These are phyloP conservation scores for Hyles euphorbiae DNA, from an alignment of 1,140 invertebrate genomes.

Conservation along the genomic window DNA sequence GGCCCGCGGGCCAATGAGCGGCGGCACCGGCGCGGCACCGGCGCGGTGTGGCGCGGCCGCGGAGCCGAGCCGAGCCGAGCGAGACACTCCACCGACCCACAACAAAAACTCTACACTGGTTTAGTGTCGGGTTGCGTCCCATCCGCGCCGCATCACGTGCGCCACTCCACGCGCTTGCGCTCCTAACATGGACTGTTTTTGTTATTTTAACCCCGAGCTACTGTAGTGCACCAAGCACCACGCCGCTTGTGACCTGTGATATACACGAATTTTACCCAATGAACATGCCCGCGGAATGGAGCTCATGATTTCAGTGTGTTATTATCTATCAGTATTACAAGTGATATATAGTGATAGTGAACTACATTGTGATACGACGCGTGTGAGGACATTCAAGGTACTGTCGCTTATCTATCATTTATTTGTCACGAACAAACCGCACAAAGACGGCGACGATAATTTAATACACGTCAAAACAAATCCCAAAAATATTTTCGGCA, in stretches of 20 bases:
- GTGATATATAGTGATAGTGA: slow-evolving; percentile 72
- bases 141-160: slow-evolving; percentile 64
- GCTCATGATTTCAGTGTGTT: slow-evolving; percentile 66
- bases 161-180: slow-evolving; percentile 36
- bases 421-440: too few relatives aligned
- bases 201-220: slow-evolving; percentile 16
- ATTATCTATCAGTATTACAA: slow-evolving; percentile 51
- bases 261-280: slow-evolving; percentile 37
- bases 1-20: slow-evolving; percentile 28
- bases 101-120: slow-evolving; percentile 71
- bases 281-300: slow-evolving; percentile 64
- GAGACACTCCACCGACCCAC: slow-evolving; percentile 38
- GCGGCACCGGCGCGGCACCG: slow-evolving; percentile 30
- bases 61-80: slow-evolving; percentile 42
- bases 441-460: too few relatives aligned
- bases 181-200: slow-evolving; percentile 44
- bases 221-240: too few relatives aligned
- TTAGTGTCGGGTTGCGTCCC: slow-evolving; percentile 73
- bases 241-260: slow-evolving; percentile 47
- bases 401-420: slow-evolving; percentile 3
- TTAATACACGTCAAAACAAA: too few relatives aligned
- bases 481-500: too few relatives aligned
- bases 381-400: slow-evolving; percentile 65
- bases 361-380: slow-evolving; percentile 59
- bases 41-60: slow-evolving; percentile 27